Conservation (phyloP, 2,113 vertebrate genomes). For the Cathartes aura region DNA sequence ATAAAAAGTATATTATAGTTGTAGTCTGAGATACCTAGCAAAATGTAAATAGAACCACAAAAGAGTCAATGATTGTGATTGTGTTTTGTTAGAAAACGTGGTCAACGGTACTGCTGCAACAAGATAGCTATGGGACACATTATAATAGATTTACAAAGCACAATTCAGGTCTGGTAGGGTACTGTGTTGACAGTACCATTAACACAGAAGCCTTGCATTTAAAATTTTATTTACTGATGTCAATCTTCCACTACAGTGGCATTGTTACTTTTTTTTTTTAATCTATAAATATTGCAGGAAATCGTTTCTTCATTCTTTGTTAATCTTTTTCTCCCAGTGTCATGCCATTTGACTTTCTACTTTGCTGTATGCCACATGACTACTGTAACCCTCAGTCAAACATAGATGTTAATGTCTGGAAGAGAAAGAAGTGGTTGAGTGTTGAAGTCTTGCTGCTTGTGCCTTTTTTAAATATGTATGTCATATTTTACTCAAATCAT, state of each 20-base stretch:
- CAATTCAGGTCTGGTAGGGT: not conserved
- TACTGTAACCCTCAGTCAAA: not conserved
- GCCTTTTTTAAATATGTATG: not conserved
- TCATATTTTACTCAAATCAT: not conserved
- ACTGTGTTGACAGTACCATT: not conserved
- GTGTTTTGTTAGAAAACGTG: not conserved
- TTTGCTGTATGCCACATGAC: not conserved
- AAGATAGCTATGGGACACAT: rapidly evolving
- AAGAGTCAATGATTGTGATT: not conserved
- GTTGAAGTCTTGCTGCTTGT: not conserved
- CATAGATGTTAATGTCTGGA: not conserved
- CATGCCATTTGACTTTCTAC: not conserved
- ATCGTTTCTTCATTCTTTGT: not conserved
- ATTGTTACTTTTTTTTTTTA: not conserved
- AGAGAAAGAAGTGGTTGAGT: not conserved
- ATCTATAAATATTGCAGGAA: not conserved
- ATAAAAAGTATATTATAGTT: not conserved
- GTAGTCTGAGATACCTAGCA: not conserved
- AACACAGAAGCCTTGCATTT: not conserved
- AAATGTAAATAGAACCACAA: not conserved
- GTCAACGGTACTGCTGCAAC: not conserved
- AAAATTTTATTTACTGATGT: not conserved
- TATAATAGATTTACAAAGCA: not conserved
- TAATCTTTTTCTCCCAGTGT: not conserved
- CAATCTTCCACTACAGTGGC: not conserved